Conservation (phyloP, 2,888 invertebrate species). For the Nephrotoma flavescens region DNA sequence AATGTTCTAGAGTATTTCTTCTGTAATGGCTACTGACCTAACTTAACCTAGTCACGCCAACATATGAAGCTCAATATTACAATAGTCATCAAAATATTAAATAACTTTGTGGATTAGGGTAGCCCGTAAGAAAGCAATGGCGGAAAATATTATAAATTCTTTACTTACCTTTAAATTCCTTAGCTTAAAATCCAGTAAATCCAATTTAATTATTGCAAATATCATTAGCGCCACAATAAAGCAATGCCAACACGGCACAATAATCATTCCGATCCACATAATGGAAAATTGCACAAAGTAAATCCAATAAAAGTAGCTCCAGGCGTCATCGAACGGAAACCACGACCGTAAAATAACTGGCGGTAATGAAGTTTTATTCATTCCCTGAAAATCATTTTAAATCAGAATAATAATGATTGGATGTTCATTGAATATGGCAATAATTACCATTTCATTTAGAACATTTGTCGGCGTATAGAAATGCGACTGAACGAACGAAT, state of each 20-base stretch:
- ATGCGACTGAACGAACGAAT: slow-evolving; percentile 4
- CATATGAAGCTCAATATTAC: too few relatives aligned
- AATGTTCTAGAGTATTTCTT: too few relatives aligned
- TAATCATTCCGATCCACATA: slow-evolving; percentile 9
- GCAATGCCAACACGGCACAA: slow-evolving; percentile 11
- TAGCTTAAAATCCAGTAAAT: slow-evolving; percentile 6
- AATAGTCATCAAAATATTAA: too few relatives aligned
- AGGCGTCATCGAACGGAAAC: slow-evolving; percentile 6
- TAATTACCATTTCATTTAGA: not conserved
- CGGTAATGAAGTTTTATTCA: not conserved
- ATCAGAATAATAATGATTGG: not conserved
- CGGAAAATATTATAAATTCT: too few relatives aligned
- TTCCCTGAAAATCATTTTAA: not conserved
- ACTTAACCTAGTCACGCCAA: too few relatives aligned
- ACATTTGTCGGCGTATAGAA: not conserved
- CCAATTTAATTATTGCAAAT: slow-evolving; percentile 6
- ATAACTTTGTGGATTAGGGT: too few relatives aligned
- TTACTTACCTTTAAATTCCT: not conserved
- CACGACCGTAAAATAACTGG: slow-evolving; percentile 7
- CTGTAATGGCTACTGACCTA: too few relatives aligned
- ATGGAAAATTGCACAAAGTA: slow-evolving; percentile 7
- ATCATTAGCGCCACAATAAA: slow-evolving; percentile 9
- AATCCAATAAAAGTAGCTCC: slow-evolving; percentile 4
- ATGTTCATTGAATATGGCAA: not conserved
- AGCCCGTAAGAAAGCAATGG: too few relatives aligned